Percentiles rank a stretch among this genome's conserved stretches.
Evolutionary conservation across 2,797 vertebrate genomes (phyloP).

Genomic region (Peromyscus melanophrys): DNA sequence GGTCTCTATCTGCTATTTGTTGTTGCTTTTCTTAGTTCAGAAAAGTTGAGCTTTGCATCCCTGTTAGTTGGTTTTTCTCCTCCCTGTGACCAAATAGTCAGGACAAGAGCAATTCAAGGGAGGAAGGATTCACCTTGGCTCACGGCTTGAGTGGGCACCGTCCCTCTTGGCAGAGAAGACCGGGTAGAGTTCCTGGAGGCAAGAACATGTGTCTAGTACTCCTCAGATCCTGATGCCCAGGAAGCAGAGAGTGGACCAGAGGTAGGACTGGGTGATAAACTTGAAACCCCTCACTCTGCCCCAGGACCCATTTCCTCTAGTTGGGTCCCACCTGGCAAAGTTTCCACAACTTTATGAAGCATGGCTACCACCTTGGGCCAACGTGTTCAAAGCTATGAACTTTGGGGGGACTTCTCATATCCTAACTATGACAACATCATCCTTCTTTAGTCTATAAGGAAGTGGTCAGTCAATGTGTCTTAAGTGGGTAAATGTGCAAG

Average conservation of each 20-base stretch:
- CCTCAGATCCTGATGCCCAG: not conserved
- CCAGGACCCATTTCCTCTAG: not conserved
- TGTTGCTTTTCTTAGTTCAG: slow-evolving; percentile 26
- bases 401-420: not conserved
- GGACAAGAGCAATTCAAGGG: not conserved
- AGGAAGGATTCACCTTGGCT: not conserved
- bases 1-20: not conserved
- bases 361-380: not conserved
- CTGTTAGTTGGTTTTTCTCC: not conserved
- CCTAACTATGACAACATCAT: not conserved
- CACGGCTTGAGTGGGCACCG: not conserved
- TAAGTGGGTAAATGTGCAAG: not conserved
- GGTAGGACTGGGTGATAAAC: not conserved
- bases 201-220: not conserved
- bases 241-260: not conserved
- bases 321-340: not conserved
- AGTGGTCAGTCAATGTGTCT: slow-evolving; percentile 19
- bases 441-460: not conserved
- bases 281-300: not conserved
- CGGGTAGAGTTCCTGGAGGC: not conserved
- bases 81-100: not conserved
- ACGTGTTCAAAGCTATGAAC: not conserved
- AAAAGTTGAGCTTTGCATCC: not conserved
- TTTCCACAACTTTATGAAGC: not conserved
- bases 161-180: not conserved